Percentiles rank a stretch among this genome's conserved stretches.
Evolutionary conservation across 2,113 vertebrate genomes (phyloP).

Genomic region (Gasterosteus nipponicus): DNA sequence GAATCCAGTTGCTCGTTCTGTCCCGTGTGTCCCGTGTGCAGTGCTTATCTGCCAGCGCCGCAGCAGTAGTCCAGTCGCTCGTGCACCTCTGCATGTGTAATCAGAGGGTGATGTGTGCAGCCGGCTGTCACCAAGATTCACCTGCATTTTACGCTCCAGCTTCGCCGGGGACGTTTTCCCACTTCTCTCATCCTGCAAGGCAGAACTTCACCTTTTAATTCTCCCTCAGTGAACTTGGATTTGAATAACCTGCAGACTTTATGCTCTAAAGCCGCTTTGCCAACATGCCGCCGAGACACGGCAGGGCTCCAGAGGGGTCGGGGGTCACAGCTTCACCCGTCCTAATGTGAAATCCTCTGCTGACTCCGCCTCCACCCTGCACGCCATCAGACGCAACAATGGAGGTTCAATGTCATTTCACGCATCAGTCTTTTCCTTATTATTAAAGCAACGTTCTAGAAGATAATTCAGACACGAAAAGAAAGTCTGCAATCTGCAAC

Average conservation of each 20-base stretch:
- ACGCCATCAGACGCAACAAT: neutral
- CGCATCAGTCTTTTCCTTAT: neutral
- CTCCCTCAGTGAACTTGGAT: neutral
- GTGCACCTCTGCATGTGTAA: neutral
- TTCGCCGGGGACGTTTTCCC: neutral
- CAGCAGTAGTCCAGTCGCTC: neutral
- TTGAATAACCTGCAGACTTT: neutral
- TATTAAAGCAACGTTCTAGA: neutral
- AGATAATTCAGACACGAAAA: neutral
- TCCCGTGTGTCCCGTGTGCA: neutral
- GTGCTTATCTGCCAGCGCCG: neutral
- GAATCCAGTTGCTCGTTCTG: neutral
- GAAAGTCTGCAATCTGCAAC: neutral
- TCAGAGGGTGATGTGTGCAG: constrained; percentile 21
- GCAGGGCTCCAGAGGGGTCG: constrained; percentile 34
- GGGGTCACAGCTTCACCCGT: constrained; percentile 21
- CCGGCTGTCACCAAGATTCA: constrained; percentile 51
- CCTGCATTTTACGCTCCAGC: constrained; percentile 25
- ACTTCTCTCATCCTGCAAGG: neutral
- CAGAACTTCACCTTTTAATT: neutral
- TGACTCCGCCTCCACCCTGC: constrained; percentile 3
- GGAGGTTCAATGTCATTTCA: neutral
- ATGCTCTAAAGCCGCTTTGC: neutral
- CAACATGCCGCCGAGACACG: neutral
- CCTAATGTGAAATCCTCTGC: constrained; percentile 20